These are phyloP conservation scores for Glandiceps talaboti DNA, from an alignment of 53 echinoderm and acorn worm species.

Conservation along the genomic window DNA sequence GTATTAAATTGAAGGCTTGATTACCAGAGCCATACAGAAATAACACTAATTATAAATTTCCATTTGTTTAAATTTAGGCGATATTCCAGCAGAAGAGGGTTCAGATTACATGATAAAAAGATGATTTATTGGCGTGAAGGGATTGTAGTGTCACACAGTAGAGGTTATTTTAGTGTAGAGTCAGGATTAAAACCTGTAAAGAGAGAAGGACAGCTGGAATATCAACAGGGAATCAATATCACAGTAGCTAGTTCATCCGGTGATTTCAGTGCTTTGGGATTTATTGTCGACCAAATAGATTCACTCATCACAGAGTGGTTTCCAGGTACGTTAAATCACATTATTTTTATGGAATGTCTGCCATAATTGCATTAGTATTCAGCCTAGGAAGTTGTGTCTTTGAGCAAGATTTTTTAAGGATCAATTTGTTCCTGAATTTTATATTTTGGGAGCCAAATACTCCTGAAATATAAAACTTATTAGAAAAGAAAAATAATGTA, in stretches of 20 bases:
- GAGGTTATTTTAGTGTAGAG: conserved; percentile 43
- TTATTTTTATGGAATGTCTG: too few species aligned
- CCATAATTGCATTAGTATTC: too few species aligned
- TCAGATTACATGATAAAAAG: conserved; percentile 16
- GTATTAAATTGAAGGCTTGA: too few species aligned
- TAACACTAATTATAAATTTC: too few species aligned
- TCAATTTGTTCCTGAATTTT: too few species aligned
- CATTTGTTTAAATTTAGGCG: background rate
- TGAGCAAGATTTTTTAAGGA: too few species aligned
- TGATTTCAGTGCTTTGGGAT: conserved; percentile 49
- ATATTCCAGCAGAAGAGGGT: background rate
- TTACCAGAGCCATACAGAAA: too few species aligned
- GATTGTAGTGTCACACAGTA: conserved; percentile 40
- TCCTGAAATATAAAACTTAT: too few species aligned
- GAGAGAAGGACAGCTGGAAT: background rate
- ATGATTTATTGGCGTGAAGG: conserved; percentile 65
- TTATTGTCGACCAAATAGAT: conserved; percentile 69
- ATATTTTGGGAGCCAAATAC: too few species aligned
- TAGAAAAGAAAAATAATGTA: too few species aligned
- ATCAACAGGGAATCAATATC: conserved; percentile 43
- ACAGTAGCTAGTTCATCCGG: conserved; percentile 33
- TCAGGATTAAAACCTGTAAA: conserved; percentile 6
- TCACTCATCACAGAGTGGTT: conserved; percentile 72
- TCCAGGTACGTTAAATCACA: conserved; percentile 66
- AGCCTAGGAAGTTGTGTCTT: too few species aligned